Base-by-base conservation (phyloP, 2,888 invertebrate genomes). In the Epirrita christyi region DNA sequence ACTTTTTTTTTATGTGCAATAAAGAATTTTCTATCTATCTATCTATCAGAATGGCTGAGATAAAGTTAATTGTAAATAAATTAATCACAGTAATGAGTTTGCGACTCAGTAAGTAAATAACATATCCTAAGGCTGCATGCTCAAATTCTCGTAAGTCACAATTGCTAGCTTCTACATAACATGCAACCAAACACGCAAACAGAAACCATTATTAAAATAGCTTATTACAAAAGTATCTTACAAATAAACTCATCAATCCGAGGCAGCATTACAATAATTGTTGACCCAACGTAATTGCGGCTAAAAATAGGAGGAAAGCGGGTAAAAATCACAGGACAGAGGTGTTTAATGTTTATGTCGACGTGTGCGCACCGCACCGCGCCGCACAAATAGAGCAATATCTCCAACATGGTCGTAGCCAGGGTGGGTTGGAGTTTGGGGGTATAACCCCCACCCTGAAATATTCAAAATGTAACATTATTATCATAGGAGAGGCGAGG, bases 381-480 rank as follows among this genome's bases (percentile, higher is more conserved):
- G 59, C 48, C 40, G 59, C 51, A 67, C 67, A 72, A 74, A 75
- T 73, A 74, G 68, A 68, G 64, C 67, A 69, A 65, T 52, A 57
- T 53, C 52, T 42, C 49, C 61, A 64, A 81, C 82, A 83, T 82
- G 79, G 70, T 76, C 76, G 78, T 75, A n/a, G n/a, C n/a, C n/a
- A n/a, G n/a, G n/a, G n/a, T n/a, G n/a, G n/a, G n/a, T n/a, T n/a
- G n/a, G n/a, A n/a, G n/a, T n/a, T n/a, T n/a, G n/a, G n/a, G n/a
- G n/a, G n/a, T n/a, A n/a, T n/a, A n/a, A n/a, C n/a, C n/a, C n/a
- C n/a, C n/a, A n/a, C n/a, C n/a, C n/a, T n/a, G n/a, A n/a, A n/a
- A n/a, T n/a, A n/a, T n/a, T n/a, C n/a, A n/a, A n/a, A n/a, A n/a
- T n/a, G n/a, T n/a, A n/a, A n/a, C n/a, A n/a, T n/a, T n/a, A n/a